These are phyloP conservation scores for Botia almorhae DNA, from an alignment of 2,797 vertebrate species.

Conservation along the genomic window DNA sequence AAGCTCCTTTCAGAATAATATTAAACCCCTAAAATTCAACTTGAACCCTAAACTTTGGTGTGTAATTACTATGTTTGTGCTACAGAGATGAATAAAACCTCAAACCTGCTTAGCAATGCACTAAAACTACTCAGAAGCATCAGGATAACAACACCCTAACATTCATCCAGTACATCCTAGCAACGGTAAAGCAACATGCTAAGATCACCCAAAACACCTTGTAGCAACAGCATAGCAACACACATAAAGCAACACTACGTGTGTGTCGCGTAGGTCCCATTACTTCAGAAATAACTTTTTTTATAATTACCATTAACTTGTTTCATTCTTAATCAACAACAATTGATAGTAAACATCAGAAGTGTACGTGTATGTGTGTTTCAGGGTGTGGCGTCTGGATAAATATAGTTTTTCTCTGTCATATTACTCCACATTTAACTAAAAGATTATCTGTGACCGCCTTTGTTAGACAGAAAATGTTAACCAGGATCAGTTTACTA, in stretches of 20 bases:
- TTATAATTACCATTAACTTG: not conserved
- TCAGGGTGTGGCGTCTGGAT: slow-evolving; percentile 47
- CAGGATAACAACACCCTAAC: not conserved
- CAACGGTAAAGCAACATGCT: not conserved
- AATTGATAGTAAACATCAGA: not conserved
- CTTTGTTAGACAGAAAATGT: slow-evolving; percentile 49
- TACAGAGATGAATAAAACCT: too few relatives aligned
- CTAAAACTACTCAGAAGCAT: too few relatives aligned
- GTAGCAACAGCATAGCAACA: too few relatives aligned
- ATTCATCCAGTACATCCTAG: not conserved
- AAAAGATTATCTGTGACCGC: slow-evolving; percentile 37
- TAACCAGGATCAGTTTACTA: slow-evolving; percentile 48
- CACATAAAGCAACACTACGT: too few relatives aligned
- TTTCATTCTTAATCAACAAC: not conserved
- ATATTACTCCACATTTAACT: slow-evolving; percentile 34
- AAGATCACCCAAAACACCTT: too few relatives aligned
- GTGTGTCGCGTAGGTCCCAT: too few relatives aligned
- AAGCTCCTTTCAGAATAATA: not conserved
- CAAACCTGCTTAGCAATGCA: too few relatives aligned
- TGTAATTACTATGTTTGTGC: too few relatives aligned
- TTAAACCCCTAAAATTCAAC: too few relatives aligned
- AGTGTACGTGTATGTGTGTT: slow-evolving; percentile 14
- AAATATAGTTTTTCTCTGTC: slow-evolving; percentile 36
- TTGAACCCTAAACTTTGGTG: too few relatives aligned
- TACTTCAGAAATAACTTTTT: not conserved